Percentiles rank a stretch among this genome's conserved stretches.
Conservation (phyloP, 2,113 vertebrate genomes). For the Colistium nudipinnis region DNA sequence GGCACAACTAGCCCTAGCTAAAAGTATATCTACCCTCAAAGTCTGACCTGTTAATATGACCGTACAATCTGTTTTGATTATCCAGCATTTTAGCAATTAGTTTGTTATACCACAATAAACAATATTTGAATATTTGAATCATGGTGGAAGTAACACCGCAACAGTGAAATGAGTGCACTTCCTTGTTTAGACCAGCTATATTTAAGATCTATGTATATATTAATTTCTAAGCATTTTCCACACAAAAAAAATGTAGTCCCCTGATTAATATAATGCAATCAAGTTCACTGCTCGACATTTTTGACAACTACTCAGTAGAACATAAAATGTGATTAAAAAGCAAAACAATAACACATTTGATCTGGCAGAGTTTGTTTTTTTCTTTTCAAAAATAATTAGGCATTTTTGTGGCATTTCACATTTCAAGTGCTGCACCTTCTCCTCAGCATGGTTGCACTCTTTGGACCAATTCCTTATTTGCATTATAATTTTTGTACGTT, state of each 20-base stretch:
- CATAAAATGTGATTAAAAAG: not conserved
- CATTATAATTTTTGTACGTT: slow-evolving; percentile 27
- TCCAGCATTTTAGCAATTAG: not conserved
- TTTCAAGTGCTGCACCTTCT: not conserved
- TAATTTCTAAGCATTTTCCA: too few relatives aligned
- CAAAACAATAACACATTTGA: not conserved
- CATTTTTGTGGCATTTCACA: too few relatives aligned
- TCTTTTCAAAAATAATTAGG: not conserved
- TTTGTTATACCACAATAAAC: too few relatives aligned
- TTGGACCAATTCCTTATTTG: slow-evolving; percentile 12
- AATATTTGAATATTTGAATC: too few relatives aligned
- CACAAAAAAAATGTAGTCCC: too few relatives aligned
- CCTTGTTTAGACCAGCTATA: too few relatives aligned
- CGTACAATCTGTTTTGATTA: not conserved
- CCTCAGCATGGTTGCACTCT: not conserved
- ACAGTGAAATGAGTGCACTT: too few relatives aligned
- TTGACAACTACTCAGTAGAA: not conserved
- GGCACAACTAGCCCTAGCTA: not conserved
- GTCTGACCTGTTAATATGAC: not conserved
- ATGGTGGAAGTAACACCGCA: too few relatives aligned
- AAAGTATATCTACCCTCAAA: not conserved
- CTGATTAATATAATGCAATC: too few relatives aligned
- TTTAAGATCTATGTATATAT: too few relatives aligned
- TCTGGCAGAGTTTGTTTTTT: slow-evolving; percentile 1
- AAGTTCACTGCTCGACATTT: not conserved